Percentiles rank a stretch among this genome's conserved stretches.
phyloP scores from a whole-genome alignment of 2,797 vertebrate genomes.

The Okamejei kenojei region DNA sequence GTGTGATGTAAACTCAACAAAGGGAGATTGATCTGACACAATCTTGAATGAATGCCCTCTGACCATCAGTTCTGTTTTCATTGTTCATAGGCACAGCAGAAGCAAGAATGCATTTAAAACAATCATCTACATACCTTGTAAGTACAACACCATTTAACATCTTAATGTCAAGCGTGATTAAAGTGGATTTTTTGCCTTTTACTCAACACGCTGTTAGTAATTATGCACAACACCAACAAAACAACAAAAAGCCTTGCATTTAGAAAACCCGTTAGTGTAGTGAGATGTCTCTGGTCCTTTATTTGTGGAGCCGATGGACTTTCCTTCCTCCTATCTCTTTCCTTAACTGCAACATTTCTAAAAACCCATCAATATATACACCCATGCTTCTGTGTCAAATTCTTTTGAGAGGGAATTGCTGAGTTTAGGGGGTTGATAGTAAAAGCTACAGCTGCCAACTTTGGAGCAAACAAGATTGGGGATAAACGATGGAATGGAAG shows the following conservation, averaged over 20 bases:
- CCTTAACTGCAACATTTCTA: no score
- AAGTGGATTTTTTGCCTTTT: no score
- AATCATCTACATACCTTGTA: neutral
- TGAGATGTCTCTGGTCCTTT: no score
- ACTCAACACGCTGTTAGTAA: neutral
- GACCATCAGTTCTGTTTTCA: neutral
- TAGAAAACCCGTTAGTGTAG: neutral
- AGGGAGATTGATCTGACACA: no score
- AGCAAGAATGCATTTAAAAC: neutral
- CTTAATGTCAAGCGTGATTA: neutral
- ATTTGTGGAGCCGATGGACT: neutral
- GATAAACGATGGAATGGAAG: neutral
- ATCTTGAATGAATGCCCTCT: neutral
- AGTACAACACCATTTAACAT: neutral
- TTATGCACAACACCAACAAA: neutral
- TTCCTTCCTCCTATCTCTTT: no score
- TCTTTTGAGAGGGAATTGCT: neutral
- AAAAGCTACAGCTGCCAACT: neutral
- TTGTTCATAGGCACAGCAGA: neutral
- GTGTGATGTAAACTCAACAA: no score
- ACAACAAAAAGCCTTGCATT: neutral
- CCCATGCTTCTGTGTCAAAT: no score
- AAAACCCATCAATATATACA: no score
- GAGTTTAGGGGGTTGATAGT: neutral
- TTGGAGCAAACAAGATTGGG: neutral